A percentile compares a stretch with the other conserved stretches of the same genome.
phyloP scores from a whole-genome alignment of 2,888 invertebrate species.

The Pheosia tremula region DNA sequence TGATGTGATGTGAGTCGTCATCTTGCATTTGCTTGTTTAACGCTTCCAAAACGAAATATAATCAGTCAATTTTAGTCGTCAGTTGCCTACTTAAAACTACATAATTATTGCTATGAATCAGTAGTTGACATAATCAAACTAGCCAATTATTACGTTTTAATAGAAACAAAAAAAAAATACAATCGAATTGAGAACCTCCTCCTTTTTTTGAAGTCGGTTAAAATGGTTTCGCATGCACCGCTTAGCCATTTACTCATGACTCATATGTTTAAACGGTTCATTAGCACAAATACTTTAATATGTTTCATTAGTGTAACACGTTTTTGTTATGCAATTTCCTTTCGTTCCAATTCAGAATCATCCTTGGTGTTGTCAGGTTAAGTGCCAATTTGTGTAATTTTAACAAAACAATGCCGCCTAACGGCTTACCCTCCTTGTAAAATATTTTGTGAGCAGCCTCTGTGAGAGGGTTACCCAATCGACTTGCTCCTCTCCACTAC shows the following conservation, averaged over 20 bases:
- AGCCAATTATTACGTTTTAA: no score
- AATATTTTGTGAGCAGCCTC: neutral
- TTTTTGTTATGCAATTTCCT: slow-evolving; percentile 34
- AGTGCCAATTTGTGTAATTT: slow-evolving; percentile 1
- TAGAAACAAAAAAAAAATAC: no score
- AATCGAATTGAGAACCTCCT: no score
- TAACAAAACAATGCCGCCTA: neutral
- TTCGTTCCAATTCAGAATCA: slow-evolving; percentile 25
- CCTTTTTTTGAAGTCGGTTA: slow-evolving; percentile 4
- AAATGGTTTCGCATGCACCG: neutral
- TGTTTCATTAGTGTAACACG: slow-evolving; percentile 29
- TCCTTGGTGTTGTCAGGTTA: slow-evolving; percentile 21
- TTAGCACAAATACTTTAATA: slow-evolving; percentile 21
- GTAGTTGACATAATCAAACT: no score
- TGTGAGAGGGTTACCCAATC: no score
- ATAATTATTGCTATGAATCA: no score
- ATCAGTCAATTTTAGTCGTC: no score
- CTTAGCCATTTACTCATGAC: slow-evolving; percentile 13
- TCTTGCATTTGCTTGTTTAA: no score
- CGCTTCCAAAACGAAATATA: no score
- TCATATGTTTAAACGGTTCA: slow-evolving; percentile 28
- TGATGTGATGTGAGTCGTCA: no score
- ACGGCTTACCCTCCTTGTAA: neutral
- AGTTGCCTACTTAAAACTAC: no score
- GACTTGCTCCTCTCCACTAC: no score